Percentiles rank a stretch among this genome's conserved stretches.
These are phyloP conservation scores for Tachina grossa DNA, from an alignment of 2,888 invertebrate species.

Conservation along the genomic window DNA sequence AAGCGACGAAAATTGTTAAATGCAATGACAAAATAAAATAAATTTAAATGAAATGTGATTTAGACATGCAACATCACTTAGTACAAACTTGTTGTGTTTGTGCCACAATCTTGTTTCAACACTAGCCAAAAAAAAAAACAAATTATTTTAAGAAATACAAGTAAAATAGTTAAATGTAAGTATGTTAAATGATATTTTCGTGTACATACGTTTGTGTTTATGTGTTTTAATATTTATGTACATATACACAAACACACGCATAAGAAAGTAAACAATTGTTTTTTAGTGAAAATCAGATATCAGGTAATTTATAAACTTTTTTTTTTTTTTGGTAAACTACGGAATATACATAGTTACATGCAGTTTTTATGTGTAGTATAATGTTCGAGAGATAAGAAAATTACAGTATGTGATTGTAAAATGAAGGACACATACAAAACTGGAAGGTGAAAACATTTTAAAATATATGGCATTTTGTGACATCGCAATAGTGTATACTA, in stretches of 20 bases:
- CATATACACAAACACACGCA: not conserved
- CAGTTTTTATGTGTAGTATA: conserved; percentile 14
- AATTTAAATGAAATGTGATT: conserved; percentile 63
- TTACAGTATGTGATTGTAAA: conserved; percentile 20
- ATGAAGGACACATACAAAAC: not conserved
- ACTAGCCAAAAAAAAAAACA: conserved; percentile 10
- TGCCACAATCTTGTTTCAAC: conserved; percentile 15
- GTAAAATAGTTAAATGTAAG: conserved; percentile 17
- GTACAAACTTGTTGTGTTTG: conserved; percentile 18
- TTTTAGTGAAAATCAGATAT: conserved; percentile 66
- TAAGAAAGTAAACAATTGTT: conserved; percentile 61
- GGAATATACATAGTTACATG: conserved; percentile 34
- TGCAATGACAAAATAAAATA: conserved; percentile 60
- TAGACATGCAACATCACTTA: conserved; percentile 58
- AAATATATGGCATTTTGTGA: too few relatives aligned
- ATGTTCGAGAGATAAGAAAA: not conserved
- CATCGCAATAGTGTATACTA: too few relatives aligned
- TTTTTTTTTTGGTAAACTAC: conserved; percentile 41
- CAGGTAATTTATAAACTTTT: conserved; percentile 59
- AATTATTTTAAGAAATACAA: not conserved
- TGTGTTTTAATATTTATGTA: not conserved
- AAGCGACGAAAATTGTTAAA: conserved; percentile 60
- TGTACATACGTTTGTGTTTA: not conserved
- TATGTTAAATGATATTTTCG: not conserved
- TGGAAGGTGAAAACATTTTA: too few relatives aligned